phyloP scores from a whole-genome alignment of 2,888 invertebrate species.

The Molorchus minor region DNA sequence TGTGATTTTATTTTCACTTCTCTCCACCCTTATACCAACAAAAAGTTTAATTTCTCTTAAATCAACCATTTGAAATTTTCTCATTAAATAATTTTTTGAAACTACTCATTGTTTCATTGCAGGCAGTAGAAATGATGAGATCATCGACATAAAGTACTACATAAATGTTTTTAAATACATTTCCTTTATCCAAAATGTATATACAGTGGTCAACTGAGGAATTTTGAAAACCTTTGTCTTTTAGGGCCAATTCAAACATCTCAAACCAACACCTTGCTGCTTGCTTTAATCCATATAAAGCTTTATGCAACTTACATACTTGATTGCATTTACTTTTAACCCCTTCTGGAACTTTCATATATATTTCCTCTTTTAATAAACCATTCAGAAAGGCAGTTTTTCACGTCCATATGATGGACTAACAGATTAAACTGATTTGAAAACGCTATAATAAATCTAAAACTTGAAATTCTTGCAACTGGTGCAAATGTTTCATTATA shows the following conservation, averaged over 20 bases:
- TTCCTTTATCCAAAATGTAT: background rate
- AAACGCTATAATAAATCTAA: background rate
- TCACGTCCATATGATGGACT: too few relatives aligned
- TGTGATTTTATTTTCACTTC: too few relatives aligned
- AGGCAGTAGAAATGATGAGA: background rate
- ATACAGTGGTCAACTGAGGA: background rate
- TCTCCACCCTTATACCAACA: too few relatives aligned
- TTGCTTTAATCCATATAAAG: background rate
- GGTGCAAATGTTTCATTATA: background rate
- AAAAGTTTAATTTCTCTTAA: too few relatives aligned
- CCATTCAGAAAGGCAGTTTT: background rate
- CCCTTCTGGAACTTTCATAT: background rate
- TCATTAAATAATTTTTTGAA: background rate
- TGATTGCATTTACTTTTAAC: background rate
- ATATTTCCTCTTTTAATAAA: background rate
- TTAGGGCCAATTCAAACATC: background rate
- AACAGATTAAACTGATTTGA: background rate
- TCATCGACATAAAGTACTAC: too few relatives aligned
- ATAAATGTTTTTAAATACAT: background rate
- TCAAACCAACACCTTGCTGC: background rate
- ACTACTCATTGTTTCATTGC: background rate
- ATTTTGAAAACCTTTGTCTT: background rate
- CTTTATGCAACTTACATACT: background rate
- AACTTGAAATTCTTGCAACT: constrained; percentile 1
- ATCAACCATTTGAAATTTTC: too few relatives aligned